These are phyloP conservation scores for Tryphoninae sp. DNA, from an alignment of 2,888 invertebrate species.

Conservation along the genomic window DNA sequence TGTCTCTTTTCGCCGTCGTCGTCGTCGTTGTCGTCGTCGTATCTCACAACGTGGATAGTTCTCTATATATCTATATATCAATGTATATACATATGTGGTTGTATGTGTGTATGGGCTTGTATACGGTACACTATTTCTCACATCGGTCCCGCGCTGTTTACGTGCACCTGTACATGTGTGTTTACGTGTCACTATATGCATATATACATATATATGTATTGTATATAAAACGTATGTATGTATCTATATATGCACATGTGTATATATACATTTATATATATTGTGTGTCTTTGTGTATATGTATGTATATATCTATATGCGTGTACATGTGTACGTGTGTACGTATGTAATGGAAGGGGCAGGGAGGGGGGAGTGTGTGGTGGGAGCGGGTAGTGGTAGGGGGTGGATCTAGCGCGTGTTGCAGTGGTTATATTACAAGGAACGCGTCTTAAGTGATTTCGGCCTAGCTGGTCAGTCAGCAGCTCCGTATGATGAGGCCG, in stretches of 20 bases:
- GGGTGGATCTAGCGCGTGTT: conserved; percentile 70
- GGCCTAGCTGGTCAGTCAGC: conserved; percentile 79
- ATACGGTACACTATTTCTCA: conserved; percentile 35
- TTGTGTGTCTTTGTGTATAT: conserved; percentile 57
- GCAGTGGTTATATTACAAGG: conserved; percentile 77
- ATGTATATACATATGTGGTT: conserved; percentile 58
- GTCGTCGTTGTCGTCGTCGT: conserved; percentile 18
- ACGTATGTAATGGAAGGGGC: conserved; percentile 47
- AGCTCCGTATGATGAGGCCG: conserved; percentile 82
- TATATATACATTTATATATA: conserved; percentile 40
- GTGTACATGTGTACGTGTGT: conserved; percentile 49
- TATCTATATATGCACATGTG: conserved; percentile 39
- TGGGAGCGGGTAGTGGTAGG: conserved; percentile 61
- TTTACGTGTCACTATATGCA: conserved; percentile 40
- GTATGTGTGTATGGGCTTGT: conserved; percentile 49
- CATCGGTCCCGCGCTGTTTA: conserved; percentile 53
- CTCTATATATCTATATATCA: conserved; percentile 44
- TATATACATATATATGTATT: conserved; percentile 50
- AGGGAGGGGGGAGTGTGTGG: conserved; percentile 31
- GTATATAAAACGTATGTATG: conserved; percentile 49
- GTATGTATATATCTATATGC: conserved; percentile 47
- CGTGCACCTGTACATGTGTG: conserved; percentile 59
- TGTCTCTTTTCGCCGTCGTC: conserved; percentile 24
- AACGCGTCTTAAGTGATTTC: conserved; percentile 79
- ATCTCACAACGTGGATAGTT: conserved; percentile 37